These are phyloP conservation scores for Lamellibrachia satsuma DNA, from an alignment of 2,888 invertebrate species.

Conservation along the genomic window DNA sequence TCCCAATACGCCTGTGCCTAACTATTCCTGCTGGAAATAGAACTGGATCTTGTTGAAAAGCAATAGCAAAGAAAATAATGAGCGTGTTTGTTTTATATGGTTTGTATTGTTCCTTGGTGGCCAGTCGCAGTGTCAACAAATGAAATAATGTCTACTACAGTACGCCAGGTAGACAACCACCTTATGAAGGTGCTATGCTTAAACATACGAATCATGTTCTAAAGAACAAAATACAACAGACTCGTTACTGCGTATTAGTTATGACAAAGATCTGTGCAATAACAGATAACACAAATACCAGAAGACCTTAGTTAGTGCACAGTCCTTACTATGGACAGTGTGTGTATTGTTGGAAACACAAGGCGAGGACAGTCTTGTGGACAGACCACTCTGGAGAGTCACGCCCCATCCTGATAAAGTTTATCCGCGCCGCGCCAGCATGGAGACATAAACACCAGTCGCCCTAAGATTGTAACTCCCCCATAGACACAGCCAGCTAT, in stretches of 20 bases:
- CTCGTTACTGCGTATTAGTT: neutral
- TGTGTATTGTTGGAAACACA: neutral
- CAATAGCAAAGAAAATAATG: too few relatives aligned
- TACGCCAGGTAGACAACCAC: too few relatives aligned
- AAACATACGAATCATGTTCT: neutral
- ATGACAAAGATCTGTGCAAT: neutral
- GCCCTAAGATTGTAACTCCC: neutral
- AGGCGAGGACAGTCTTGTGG: neutral
- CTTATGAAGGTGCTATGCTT: neutral
- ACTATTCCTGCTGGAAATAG: too few relatives aligned
- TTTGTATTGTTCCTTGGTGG: too few relatives aligned
- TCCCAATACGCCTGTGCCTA: too few relatives aligned
- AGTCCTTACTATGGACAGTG: neutral
- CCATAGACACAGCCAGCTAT: neutral
- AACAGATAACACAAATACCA: neutral
- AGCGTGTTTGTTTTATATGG: too few relatives aligned
- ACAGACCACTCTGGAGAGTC: neutral
- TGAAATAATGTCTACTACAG: too few relatives aligned
- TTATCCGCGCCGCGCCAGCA: neutral
- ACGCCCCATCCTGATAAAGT: neutral
- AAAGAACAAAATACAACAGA: neutral
- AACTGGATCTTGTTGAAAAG: too few relatives aligned
- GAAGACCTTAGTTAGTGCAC: neutral
- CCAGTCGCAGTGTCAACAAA: neutral
- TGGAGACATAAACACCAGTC: neutral